These are phyloP conservation scores for Entomobrya multifasciata DNA, from an alignment of 2,888 invertebrate species.

Conservation along the genomic window DNA sequence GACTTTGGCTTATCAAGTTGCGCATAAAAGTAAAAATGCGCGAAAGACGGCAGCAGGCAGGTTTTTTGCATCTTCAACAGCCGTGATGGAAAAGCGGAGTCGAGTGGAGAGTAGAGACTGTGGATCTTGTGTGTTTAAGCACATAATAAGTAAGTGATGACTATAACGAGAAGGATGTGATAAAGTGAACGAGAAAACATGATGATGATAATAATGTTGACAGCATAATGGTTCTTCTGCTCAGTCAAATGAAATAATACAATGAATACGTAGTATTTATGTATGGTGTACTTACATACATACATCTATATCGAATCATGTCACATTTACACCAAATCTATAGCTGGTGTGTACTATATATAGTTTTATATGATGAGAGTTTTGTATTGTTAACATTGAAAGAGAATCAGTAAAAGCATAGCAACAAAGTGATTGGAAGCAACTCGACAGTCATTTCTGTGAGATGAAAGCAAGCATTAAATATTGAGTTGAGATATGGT, in stretches of 20 bases:
- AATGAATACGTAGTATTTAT: constrained; percentile 42
- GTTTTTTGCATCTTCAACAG: background rate
- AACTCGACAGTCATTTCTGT: background rate
- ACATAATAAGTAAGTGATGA: background rate
- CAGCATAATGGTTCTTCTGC: constrained; percentile 49
- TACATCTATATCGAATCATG: constrained; percentile 29
- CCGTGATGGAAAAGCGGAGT: too few species aligned
- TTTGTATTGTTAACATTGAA: background rate
- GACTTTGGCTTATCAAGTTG: constrained; percentile 18
- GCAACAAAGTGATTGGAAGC: background rate
- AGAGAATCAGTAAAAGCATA: constrained; percentile 14
- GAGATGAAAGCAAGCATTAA: constrained; percentile 13
- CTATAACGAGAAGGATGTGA: constrained; percentile 8
- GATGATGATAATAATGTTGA: constrained; percentile 12
- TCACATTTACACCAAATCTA: background rate
- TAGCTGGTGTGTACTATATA: background rate
- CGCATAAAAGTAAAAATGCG: background rate
- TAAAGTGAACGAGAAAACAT: constrained; percentile 35
- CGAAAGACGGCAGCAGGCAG: background rate
- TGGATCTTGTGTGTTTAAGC: background rate
- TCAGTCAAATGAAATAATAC: constrained; percentile 62
- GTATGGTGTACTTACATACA: too few species aligned
- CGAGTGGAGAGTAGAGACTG: background rate
- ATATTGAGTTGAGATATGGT: background rate
- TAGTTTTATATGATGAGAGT: too few species aligned